Evolutionary conservation across 2,888 invertebrate genomes (phyloP), one percentile per base, ranked within the genome.

Genomic region (Vandiemenella viatica): DNA sequence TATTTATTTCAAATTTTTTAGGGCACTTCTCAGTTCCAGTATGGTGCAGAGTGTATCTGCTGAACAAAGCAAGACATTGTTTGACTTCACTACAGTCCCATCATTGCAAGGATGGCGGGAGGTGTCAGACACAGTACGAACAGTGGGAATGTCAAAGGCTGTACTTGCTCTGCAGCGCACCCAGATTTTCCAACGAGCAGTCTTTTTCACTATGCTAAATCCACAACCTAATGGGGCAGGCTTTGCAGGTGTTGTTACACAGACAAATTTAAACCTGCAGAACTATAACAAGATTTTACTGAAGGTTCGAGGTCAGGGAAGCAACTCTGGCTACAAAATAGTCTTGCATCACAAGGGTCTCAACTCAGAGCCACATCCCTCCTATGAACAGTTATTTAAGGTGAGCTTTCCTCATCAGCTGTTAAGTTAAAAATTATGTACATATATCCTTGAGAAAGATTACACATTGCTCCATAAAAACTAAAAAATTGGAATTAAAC

Each of bases 201-300:
- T 80, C 57, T 74, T 80, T 56, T 80, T 80, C 57, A 73, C 75
- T 3, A 62, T 80, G 43, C 59, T 80, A 18, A 79, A 79, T 59
- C 79, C 80, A 4, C 79, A 79, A 63, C 67, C 72, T 7, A 79
- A 80, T 55, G 80, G 80, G 1, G 80, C 80, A 18, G 77, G 78
- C 1, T 80, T 80, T 61, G 79, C 78, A 22, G 80, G 79, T 10
- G 69, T 76, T 52, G 63, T 74, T 52, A 71, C 68, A n/a, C 57
- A 65, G 13, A 68, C 67, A 7, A 60, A 65, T 18, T 69, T 75
- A 49, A 63, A 80, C 59, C 63, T 80, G 5, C 65, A 67, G 0
- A 67, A 65, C 8, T 70, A 67, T 55, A 64, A 66, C 1, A 68
- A 68, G 53, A 61, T 80, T 17, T 68, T 72, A 58, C 62, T 79